Evolutionary conservation across 1,140 invertebrate genomes (phyloP), one percentile per base, ranked within the genome.

Genomic region (Coptotermes formosanus): DNA sequence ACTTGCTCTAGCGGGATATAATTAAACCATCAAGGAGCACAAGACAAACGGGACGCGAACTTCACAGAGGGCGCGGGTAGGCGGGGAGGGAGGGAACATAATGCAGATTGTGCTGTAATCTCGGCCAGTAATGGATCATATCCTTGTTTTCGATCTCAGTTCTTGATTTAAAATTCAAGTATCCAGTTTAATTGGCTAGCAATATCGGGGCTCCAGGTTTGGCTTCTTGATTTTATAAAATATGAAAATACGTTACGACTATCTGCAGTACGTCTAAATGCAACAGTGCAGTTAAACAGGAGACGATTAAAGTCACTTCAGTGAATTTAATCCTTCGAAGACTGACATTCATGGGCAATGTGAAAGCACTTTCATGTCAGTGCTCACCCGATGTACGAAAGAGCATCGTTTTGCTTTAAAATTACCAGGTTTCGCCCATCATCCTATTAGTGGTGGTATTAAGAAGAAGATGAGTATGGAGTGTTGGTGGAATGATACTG

Each of bases 21-120:
- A 75, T 75, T n/a, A 75, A 75, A 75, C 64, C 64, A 75, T 75
- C 64, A 75, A 75, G 25, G 64, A 75, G 30, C 25, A 75, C 64
- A 75, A 75, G 64, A 75, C 64, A 75, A 75, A 75, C 64, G n/a
- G 25, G 64, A 75, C n/a, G 64, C 25, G 64, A 75, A 30, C 25
- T 75, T 30, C n/a, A 75, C 25, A n/a, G n/a, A 30, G 64, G 30
- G 14, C 25, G n/a, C 3, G 0, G 30, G n/a, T 4, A 1, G 1
- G 19, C 3, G 19, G 21, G 1, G 59, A 16, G 21, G 19, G 59
- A 8, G 21, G 25, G 21, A 75, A 75, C 25, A 25, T 30, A 30
- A 30, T n/a, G 25, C 25, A 75, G 64, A 30, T 3, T 14, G 25
- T n/a, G 25, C 64, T 75, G 7, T n/a, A 75, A 8, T 75, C 64